A percentile compares a stretch with the other conserved stretches of the same genome.
phyloP scores from a whole-genome alignment of 2,113 vertebrate species.

The Lanius collurio region DNA sequence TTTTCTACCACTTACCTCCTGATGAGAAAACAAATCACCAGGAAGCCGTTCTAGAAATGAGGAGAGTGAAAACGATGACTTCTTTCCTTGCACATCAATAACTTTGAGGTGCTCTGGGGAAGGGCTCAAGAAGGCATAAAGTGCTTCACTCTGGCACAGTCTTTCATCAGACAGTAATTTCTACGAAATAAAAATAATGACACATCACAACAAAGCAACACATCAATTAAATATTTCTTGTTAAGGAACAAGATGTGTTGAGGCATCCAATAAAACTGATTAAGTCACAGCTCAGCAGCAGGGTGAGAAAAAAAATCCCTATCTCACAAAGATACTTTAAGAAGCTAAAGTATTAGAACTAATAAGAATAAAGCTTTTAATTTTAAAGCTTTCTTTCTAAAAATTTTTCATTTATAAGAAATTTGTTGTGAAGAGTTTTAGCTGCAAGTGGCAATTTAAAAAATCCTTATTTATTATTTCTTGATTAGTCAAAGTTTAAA shows the following conservation, averaged over 20 bases:
- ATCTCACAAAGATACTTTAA: background rate
- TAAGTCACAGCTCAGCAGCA: background rate
- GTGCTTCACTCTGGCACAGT: slow-evolving; percentile 95
- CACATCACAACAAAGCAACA: background rate
- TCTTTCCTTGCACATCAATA: slow-evolving; percentile 93
- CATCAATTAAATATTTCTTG: background rate
- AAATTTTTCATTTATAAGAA: background rate
- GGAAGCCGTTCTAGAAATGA: slow-evolving; percentile 96
- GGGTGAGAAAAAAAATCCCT: background rate
- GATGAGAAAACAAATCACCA: slow-evolving; percentile 96
- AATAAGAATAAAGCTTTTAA: background rate
- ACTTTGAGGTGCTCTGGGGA: slow-evolving; percentile 96
- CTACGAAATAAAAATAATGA: slow-evolving; percentile 64
- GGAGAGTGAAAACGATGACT: slow-evolving; percentile 90
- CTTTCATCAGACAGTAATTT: slow-evolving; percentile 93
- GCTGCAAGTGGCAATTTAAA: background rate
- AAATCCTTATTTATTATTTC: background rate
- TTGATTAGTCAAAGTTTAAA: background rate
- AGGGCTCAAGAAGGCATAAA: slow-evolving; percentile 96
- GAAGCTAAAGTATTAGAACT: background rate
- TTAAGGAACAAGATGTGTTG: background rate
- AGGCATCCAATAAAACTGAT: background rate
- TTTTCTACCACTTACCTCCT: slow-evolving; percentile 81
- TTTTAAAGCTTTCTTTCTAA: background rate
- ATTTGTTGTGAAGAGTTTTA: background rate